Evolutionary conservation across 2,113 vertebrate species (phyloP).

Genomic region (Cynopterus brachyotis): DNA sequence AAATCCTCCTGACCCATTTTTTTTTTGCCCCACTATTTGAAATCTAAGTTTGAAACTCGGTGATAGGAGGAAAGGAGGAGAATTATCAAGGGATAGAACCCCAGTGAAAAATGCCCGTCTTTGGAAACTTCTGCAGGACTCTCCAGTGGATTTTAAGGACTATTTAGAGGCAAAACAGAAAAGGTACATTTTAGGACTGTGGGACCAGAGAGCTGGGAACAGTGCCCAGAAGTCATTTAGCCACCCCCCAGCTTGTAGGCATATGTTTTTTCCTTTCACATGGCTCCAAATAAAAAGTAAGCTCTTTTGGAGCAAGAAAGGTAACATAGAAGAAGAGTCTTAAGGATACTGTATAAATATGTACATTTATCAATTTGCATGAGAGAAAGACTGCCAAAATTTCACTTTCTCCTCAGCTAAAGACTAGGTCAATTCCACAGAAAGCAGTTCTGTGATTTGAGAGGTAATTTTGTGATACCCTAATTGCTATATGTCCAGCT

Average conservation of each 20-base stretch:
- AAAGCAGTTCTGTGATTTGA: not conserved
- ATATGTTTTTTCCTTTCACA: not conserved
- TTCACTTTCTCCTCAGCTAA: not conserved
- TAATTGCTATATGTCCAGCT: not conserved
- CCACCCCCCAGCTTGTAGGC: not conserved
- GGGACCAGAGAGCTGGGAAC: not conserved
- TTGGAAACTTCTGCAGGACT: not conserved
- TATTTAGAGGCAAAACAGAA: not conserved
- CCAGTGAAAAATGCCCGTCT: not conserved
- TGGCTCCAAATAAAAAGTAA: not conserved
- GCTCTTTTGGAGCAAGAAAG: not conserved
- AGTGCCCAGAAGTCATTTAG: not conserved
- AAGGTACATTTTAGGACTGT: not conserved
- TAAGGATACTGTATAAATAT: not conserved
- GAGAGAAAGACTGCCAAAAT: not conserved
- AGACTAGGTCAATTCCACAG: not conserved
- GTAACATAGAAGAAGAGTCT: not conserved
- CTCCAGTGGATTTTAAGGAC: not conserved
- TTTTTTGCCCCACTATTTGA: not conserved
- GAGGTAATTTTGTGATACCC: not conserved
- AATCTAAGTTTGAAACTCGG: conserved; percentile 27
- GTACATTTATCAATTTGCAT: not conserved
- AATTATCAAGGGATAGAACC: not conserved
- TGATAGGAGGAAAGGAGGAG: not conserved
- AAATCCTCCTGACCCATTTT: not conserved